These are phyloP conservation scores for Eidolon dupreanum DNA, from an alignment of 2,797 vertebrate species.

Conservation along the genomic window DNA sequence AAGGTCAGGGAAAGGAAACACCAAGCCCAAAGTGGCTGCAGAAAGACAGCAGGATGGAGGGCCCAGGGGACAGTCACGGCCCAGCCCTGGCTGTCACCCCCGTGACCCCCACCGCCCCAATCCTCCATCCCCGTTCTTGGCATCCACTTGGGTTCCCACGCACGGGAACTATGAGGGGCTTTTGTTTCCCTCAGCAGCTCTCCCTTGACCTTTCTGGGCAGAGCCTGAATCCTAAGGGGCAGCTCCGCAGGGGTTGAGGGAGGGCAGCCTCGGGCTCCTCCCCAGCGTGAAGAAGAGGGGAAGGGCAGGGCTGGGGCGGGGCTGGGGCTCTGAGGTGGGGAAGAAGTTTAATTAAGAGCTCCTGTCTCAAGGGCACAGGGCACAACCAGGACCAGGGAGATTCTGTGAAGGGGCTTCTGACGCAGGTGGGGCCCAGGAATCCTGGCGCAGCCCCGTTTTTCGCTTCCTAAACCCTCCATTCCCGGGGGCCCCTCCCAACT, in stretches of 20 bases:
- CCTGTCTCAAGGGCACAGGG: neutral
- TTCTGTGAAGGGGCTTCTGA: neutral
- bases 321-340: neutral
- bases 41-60: neutral
- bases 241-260: neutral
- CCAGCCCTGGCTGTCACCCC: neutral
- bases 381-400: neutral
- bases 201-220: neutral
- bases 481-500: rapidly evolving
- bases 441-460: neutral
- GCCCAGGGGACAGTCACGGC: neutral
- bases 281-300: neutral
- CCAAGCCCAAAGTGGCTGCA: neutral
- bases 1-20: constrained; percentile 38
- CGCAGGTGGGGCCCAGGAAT: neutral
- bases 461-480: rapidly evolving
- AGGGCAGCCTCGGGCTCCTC: neutral
- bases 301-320: neutral
- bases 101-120: rapidly evolving
- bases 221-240: neutral
- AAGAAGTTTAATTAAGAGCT: neutral
- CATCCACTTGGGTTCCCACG: neutral
- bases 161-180: neutral
- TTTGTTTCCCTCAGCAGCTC: neutral
- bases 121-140: neutral